These are phyloP conservation scores for Diuraphis noxia DNA, from an alignment of 1,140 invertebrate species.

Conservation along the genomic window DNA sequence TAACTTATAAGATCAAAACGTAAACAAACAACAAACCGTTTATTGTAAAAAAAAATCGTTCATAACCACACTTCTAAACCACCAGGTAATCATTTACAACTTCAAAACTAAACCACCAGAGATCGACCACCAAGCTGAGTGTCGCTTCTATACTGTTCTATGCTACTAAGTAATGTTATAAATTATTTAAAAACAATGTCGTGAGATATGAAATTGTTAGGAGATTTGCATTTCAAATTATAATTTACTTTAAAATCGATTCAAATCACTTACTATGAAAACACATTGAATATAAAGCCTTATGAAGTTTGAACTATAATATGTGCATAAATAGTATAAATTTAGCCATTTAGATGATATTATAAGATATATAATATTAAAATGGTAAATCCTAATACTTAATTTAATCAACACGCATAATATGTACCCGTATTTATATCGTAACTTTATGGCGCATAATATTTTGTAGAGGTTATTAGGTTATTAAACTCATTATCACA, in stretches of 20 bases:
- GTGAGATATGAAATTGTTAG: background rate
- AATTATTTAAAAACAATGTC: background rate
- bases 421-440: background rate
- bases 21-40: no score
- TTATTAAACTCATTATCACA: background rate
- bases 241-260: background rate
- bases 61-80: no score
- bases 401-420: background rate
- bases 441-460: background rate
- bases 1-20: no score
- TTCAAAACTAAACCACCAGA: no score
- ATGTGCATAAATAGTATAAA: background rate
- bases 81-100: no score
- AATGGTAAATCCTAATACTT: background rate
- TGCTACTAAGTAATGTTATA: no score
- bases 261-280: background rate
- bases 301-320: background rate
- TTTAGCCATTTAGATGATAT: background rate
- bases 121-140: no score
- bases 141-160: no score
- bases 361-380: background rate
- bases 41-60: no score
- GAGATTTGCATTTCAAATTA: background rate
- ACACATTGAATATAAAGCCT: background rate
- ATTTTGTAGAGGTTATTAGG: slow-evolving; percentile 23